These are phyloP conservation scores for Hirtodrosophila cameraria DNA, from an alignment of 2,888 invertebrate species.

Conservation along the genomic window DNA sequence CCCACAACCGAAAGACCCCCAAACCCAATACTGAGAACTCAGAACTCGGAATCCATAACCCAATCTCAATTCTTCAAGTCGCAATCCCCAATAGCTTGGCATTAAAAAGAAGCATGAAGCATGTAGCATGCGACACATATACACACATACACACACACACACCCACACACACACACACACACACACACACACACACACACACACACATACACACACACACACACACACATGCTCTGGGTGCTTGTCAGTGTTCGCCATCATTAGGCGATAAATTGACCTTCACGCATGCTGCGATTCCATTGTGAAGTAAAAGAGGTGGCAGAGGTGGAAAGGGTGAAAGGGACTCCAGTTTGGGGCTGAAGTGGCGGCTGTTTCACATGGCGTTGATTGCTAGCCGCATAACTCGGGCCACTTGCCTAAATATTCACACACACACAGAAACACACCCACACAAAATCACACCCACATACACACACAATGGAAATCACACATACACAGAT, in stretches of 20 bases:
- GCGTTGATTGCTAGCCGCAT: slow-evolving; percentile 68
- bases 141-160: too few relatives aligned
- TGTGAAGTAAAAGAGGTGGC: neutral
- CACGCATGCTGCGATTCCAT: slow-evolving; percentile 57
- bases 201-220: too few relatives aligned
- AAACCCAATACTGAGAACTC: slow-evolving; percentile 1
- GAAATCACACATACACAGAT: neutral
- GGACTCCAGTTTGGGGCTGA: too few relatives aligned
- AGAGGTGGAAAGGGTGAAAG: neutral
- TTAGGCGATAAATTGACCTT: slow-evolving; percentile 77
- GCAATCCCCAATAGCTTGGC: neutral
- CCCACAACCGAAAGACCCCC: neutral
- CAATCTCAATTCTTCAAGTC: slow-evolving; percentile 24
- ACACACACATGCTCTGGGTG: too few relatives aligned
- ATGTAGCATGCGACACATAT: too few relatives aligned
- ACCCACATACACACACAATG: slow-evolving; percentile 5
- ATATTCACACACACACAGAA: slow-evolving; percentile 13
- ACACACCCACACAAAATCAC: neutral
- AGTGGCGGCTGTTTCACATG: slow-evolving; percentile 9
- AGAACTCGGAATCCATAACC: slow-evolving; percentile 19
- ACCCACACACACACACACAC: too few relatives aligned
- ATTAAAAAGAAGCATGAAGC: slow-evolving; percentile 2
- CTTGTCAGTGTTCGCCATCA: slow-evolving; percentile 68
- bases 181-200: too few relatives aligned
- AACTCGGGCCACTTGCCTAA: slow-evolving; percentile 48